Base-by-base conservation (phyloP, 2,797 vertebrate genomes). In the Mycteria americana region DNA sequence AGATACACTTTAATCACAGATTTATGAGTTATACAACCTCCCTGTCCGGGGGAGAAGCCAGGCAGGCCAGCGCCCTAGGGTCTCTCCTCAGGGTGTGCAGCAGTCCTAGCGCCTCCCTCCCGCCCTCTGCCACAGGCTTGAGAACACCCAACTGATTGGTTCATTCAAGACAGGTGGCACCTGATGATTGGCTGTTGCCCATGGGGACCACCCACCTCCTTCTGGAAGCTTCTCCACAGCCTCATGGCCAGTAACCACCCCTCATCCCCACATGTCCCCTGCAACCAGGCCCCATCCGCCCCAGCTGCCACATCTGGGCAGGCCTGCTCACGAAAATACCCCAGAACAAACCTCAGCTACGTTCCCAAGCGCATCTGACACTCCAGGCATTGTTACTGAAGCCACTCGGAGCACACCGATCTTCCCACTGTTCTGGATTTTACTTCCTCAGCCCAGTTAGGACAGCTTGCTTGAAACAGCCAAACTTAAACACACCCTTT, bases 321-420 rank as follows among this genome's bases (percentile, higher is more conserved):
- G 33, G 25, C 19, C n/a, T 37, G 23, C 54, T 45, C 12, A 0
- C 24, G n/a, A 28, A 60, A 48, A 27, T 5, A 39, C 33, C 57
- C 39, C 51, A 6, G 8, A 51, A 8, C 28, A 13, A 45, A 7
- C 22, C 21, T 18, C 6, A 22, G 12, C 43, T 17, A 5, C 15
- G 3, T 22, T 35, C 22, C 25, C 41, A 18, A 30, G 12, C 22
- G 7, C 25, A 23, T 4, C 25, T 3, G 13, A 21, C 30, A 1
- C 54, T 25, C 16, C 22, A 31, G 41, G 17, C 9, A 13, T 14
- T 19, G 24, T 19, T 18, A 10, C 46, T 3, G n/a, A 30, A 35
- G 30, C 30, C 25, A 13, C 63, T 27, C 2, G 1, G n/a, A 41
- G 33, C 18, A 33, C 8, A 19, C 0, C 0, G 10, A 6, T 51